Evolutionary conservation across 2,888 invertebrate species (phyloP).

Genomic region (Fragum fragum): DNA sequence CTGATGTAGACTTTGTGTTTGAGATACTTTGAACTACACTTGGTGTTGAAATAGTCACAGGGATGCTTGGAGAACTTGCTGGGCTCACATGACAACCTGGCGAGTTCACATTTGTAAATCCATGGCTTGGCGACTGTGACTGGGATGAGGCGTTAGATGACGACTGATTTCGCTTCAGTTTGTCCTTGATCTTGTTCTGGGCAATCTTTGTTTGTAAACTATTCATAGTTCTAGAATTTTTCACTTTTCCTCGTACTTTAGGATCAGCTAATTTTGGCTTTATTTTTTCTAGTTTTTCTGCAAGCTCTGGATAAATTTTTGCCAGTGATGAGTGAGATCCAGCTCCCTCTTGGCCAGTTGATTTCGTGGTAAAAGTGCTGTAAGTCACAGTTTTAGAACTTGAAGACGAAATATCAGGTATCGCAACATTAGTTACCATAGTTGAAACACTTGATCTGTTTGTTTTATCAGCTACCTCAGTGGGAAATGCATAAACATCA

Average conservation of each 20-base stretch:
- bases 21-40: neutral
- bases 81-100: conserved; percentile 61
- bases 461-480: conserved; percentile 68
- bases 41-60: conserved; percentile 21
- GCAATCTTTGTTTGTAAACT: conserved; percentile 87
- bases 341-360: conserved; percentile 47
- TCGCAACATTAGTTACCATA: conserved; percentile 52
- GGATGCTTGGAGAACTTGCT: conserved; percentile 61
- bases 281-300: conserved; percentile 84
- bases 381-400: conserved; percentile 54
- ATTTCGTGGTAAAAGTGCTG: conserved; percentile 48
- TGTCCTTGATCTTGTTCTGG: conserved; percentile 86
- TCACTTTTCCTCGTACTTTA: conserved; percentile 75
- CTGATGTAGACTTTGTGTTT: neutral
- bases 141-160: conserved; percentile 69
- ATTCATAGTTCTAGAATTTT: conserved; percentile 86
- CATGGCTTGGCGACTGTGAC: conserved; percentile 72
- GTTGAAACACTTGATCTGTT: conserved; percentile 48
- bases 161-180: conserved; percentile 80
- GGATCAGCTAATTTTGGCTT: conserved; percentile 76
- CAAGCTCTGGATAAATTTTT: conserved; percentile 85
- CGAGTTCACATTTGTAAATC: conserved; percentile 61
- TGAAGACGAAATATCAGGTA: conserved; percentile 48
- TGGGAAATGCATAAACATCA: conserved; percentile 83
- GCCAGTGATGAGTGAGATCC: conserved; percentile 78